Conservation (phyloP, 2,888 invertebrate genomes). For the Lacanobia oleracea region DNA sequence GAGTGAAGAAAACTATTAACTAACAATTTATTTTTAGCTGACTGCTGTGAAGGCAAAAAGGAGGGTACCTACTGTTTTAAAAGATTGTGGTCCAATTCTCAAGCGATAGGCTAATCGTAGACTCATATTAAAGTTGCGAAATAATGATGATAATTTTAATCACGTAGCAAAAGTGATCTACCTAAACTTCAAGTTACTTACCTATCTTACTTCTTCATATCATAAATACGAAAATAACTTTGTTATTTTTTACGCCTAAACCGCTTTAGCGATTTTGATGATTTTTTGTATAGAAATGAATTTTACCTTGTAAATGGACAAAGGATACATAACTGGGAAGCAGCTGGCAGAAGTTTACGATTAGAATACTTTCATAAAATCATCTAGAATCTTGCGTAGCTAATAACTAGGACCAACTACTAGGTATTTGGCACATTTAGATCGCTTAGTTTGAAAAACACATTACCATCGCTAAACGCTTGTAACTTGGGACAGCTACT, state of each 20-base stretch:
- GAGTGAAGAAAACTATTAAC: constrained; percentile 79
- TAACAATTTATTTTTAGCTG: constrained; percentile 58
- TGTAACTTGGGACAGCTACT: constrained; percentile 43
- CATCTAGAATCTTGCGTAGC: too few relatives aligned
- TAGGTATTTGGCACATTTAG: too few relatives aligned
- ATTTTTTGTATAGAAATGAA: too few relatives aligned
- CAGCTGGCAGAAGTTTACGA: too few relatives aligned
- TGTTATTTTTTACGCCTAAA: too few relatives aligned
- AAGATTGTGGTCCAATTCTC: constrained; percentile 40
- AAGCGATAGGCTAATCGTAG: not conserved
- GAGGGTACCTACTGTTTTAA: constrained; percentile 47
- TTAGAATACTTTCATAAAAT: not conserved
- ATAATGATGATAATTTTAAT: not conserved
- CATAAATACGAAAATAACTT: too few relatives aligned
- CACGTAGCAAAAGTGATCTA: not conserved
- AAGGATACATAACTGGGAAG: not conserved
- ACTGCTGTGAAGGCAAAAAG: constrained; percentile 29
- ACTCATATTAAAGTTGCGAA: too few relatives aligned
- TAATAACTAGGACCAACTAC: too few relatives aligned
- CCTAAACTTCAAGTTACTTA: not conserved
- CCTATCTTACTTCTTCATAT: too few relatives aligned
- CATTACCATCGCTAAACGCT: constrained; percentile 35
- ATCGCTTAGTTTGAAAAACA: not conserved
- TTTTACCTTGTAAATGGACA: too few relatives aligned
- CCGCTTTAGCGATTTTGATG: too few relatives aligned